Base-by-base conservation (phyloP, 2,888 invertebrate species). In the Thymelicus acteon region DNA sequence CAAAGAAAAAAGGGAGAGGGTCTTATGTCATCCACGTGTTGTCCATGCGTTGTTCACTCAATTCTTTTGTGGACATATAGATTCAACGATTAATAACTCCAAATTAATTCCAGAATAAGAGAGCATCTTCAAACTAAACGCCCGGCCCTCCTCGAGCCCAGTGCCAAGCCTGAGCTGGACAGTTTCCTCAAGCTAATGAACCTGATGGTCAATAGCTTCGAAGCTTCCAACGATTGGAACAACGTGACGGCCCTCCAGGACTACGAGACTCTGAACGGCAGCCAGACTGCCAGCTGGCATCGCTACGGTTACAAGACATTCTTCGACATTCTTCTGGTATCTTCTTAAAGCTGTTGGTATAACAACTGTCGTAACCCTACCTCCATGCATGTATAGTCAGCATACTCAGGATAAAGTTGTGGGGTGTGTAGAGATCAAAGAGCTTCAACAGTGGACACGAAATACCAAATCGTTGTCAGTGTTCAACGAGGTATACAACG, bases 251-350 rank as follows among this genome's bases (percentile, higher is more conserved):
- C 82, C 0, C 67, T 65, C 8, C 75, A 77, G 5, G 73, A 72
- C 0, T 82, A 76, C 54, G 60, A 75, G 24, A 72, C 74, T 7
- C 61, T 85, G 12, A 78, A 71, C 0, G 86, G 85, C 0, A 72
- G 78, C 40, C 79, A 44, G 19, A 7, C 10, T 8, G 49, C 6
- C 7, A 52, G 49, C 49, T 52, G 15, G 84, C 82, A 84, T 40
- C 71, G 73, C 24, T 49, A 78, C 13, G 85, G 86, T 0, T 86
- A 83, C 72, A 82, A 79, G 44, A 84, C 84, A 0, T 79, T 84
- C 58, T 83, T 86, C 60, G 82, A 84, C 13, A 73, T 85, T 6
- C 57, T 84, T 48, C 65, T 85, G 75, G 81, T 81, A 60, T 79
- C 77, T 72, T 8, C n/a, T 61, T 13, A 39, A 7, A 12, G 7